Evolutionary conservation across 2,888 invertebrate species (phyloP).

Genomic region (Sipha maydis): DNA sequence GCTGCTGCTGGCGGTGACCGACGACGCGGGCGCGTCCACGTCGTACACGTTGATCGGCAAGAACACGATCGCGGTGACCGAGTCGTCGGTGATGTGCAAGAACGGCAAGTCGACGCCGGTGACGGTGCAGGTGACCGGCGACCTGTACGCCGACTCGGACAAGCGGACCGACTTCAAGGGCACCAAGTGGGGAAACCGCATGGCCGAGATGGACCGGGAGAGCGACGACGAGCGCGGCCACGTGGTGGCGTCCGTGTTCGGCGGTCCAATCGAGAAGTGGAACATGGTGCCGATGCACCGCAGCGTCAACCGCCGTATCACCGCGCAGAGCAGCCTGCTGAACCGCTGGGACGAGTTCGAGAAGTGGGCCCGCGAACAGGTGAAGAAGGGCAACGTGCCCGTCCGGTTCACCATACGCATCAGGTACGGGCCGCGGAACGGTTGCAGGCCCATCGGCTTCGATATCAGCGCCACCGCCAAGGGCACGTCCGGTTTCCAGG

Average conservation of each 20-base stretch:
- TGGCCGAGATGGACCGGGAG: conserved; percentile 25
- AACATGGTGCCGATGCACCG: conserved; percentile 33
- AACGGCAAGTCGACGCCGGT: neutral
- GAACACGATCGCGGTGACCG: neutral
- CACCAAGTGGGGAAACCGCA: conserved; percentile 7
- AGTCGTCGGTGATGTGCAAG: neutral
- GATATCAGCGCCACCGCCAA: conserved; percentile 1
- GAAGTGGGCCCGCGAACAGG: conserved; percentile 16
- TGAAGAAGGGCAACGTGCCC: neutral
- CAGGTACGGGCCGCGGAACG: conserved; percentile 11
- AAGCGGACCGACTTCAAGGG: conserved; percentile 26
- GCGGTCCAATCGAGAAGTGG: neutral
- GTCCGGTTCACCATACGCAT: conserved; percentile 7
- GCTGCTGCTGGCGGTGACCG: neutral
- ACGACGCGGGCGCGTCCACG: conserved; percentile 7
- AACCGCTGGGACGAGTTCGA: conserved; percentile 47
- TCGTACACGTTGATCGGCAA: conserved; percentile 14
- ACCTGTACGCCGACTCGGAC: neutral
- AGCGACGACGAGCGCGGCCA: conserved; percentile 20
- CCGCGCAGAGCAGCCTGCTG: conserved; percentile 13
- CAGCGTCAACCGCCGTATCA: conserved; percentile 32
- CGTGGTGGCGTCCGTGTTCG: conserved; percentile 35
- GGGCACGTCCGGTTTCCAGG: neutral
- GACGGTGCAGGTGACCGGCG: neutral
- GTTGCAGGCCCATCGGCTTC: conserved; percentile 15